Conservation (phyloP, 1,140 invertebrate genomes). For the Harlomillsia oculata region DNA sequence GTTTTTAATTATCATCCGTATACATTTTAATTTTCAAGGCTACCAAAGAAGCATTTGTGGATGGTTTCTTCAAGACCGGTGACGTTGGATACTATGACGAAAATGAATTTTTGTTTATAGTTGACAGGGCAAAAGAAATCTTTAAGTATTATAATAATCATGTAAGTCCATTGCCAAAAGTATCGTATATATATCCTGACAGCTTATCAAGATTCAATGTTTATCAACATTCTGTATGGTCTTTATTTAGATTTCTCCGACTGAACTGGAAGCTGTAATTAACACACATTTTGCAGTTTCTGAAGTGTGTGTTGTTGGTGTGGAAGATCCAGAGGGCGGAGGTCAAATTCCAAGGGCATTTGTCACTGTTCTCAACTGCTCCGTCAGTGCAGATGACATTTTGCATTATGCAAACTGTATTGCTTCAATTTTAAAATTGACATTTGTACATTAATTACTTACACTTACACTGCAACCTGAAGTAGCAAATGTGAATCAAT, state of each 20-base stretch:
- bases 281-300: slow-evolving; percentile 4
- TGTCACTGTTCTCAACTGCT: slow-evolving; percentile 6
- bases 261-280: slow-evolving; percentile 21
- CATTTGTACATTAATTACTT: too few species aligned
- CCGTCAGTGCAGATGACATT: too few species aligned
- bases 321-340: slow-evolving; percentile 12
- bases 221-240: not conserved
- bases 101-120: slow-evolving; percentile 37
- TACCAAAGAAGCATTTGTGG: slow-evolving; percentile 21
- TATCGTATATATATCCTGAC: not conserved
- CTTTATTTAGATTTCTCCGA: slow-evolving; percentile 26
- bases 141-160: slow-evolving; percentile 37
- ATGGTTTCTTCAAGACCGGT: slow-evolving; percentile 39
- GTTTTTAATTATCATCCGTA: not conserved
- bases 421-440: too few species aligned
- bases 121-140: slow-evolving; percentile 39
- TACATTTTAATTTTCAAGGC: slow-evolving; percentile 1
- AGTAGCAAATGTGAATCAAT: not conserved
- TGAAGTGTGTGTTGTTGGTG: slow-evolving; percentile 14
- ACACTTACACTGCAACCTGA: too few species aligned
- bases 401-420: too few species aligned
- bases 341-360: slow-evolving; percentile 18
- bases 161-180: slow-evolving; percentile 30
- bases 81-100: slow-evolving; percentile 38
- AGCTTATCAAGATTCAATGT: not conserved